A percentile compares a stretch with the other conserved stretches of the same genome.
These are phyloP conservation scores for Pogonus chalceus DNA, from an alignment of 1,140 invertebrate genomes.

Conservation along the genomic window DNA sequence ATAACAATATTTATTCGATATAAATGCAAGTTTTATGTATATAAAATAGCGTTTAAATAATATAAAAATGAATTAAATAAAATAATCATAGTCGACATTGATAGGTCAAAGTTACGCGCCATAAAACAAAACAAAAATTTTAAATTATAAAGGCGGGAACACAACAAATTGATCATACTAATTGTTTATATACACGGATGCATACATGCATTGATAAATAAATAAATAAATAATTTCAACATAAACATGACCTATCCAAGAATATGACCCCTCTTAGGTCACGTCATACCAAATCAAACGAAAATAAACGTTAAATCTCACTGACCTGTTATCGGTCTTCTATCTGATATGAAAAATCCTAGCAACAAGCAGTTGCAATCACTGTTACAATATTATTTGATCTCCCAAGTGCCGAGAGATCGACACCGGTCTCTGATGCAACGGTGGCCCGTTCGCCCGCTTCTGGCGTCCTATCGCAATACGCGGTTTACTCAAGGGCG, in stretches of 20 bases:
- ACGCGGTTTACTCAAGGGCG: constrained; percentile 23
- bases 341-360: not conserved
- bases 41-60: no score
- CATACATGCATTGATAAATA: not conserved
- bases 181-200: not conserved
- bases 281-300: no score
- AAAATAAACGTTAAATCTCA: not conserved
- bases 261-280: not conserved
- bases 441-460: constrained; percentile 2
- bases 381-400: not conserved
- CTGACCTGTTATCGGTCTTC: not conserved
- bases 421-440: not conserved
- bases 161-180: not conserved
- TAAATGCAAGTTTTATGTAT: no score
- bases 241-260: constrained; percentile 2
- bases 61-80: no score
- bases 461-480: constrained; percentile 18
- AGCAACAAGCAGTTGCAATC: not conserved
- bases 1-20: no score
- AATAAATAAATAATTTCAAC: not conserved
- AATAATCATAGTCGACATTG: not conserved
- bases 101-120: not conserved
- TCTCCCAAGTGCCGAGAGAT: no score
- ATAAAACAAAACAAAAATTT: not conserved
- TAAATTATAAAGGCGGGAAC: not conserved